Percentiles rank a stretch among this genome's conserved stretches.
These are phyloP conservation scores for Mythimna pallens DNA, from an alignment of 2,888 invertebrate genomes.

Conservation along the genomic window DNA sequence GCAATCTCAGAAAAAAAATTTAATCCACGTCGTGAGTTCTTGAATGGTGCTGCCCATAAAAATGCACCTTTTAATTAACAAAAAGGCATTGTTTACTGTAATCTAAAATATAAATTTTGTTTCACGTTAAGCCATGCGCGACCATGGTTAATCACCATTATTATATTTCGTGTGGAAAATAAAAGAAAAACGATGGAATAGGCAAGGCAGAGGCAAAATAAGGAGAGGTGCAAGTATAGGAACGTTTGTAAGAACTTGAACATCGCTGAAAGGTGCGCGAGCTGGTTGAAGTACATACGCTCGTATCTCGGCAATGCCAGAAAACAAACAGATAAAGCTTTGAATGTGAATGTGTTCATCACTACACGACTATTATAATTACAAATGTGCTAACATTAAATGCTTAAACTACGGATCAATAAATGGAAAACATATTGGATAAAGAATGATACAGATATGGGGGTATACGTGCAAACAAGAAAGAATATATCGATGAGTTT, in stretches of 20 bases:
- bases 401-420: constrained; percentile 73
- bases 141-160: constrained; percentile 84
- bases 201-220: constrained; percentile 86
- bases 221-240: constrained; percentile 86
- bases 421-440: constrained; percentile 68
- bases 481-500: constrained; percentile 70
- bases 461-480: constrained; percentile 76
- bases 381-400: constrained; percentile 74
- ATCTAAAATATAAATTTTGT: constrained; percentile 68
- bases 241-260: constrained; percentile 71
- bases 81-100: constrained; percentile 73
- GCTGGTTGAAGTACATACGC: constrained; percentile 77
- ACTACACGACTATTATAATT: constrained; percentile 71
- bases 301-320: constrained; percentile 88
- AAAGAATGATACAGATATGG: constrained; percentile 62
- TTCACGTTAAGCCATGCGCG: constrained; percentile 85
- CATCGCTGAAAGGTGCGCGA: constrained; percentile 75
- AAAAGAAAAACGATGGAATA: constrained; percentile 77
- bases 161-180: constrained; percentile 71
- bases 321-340: constrained; percentile 91
- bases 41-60: constrained; percentile 88
- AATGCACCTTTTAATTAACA: constrained; percentile 78
- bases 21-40: constrained; percentile 86
- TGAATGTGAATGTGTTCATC: constrained; percentile 75
- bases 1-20: constrained; percentile 52